Base-by-base conservation (phyloP, 2,113 vertebrate genomes). In the Gavia stellata region DNA sequence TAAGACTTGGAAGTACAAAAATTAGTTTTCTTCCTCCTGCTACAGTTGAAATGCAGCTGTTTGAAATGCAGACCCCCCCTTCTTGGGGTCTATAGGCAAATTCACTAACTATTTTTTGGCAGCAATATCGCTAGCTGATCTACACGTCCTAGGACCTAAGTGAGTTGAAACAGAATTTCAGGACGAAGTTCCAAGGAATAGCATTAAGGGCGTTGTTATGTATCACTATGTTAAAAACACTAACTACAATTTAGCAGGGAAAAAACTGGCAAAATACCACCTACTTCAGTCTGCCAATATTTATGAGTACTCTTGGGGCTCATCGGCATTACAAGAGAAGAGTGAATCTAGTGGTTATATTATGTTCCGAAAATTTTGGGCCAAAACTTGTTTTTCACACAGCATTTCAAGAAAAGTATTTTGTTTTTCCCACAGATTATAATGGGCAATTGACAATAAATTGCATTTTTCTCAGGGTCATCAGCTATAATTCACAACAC, bases 381-480 rank as follows among this genome's bases (percentile, higher is more conserved):
- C 74, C 97, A 97, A 95, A 96, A 89, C 84, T 94, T 96, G 56
- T 86, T 80, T 86, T 78, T 95, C 95, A 96, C 50, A 75, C 73
- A 79, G 90, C 81, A 67, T 81, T 95, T 97, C 96, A 58, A 80
- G 75, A 90, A 97, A 96, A 96, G 94, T 81, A 62, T 91, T 56
- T 92, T 97, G 92, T 86, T 96, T 97, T 97, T 94, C 96, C 97
- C 94, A 97, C 92, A 97, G 88, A 96, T 92, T 62, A 56, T 75
- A 87, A 92, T 77, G 91, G 88, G 58, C 89, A 87, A 86, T 88
- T 90, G 81, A 95, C 80, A 81, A 72, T 65, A 94, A 97, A 94
- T 92, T 25, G 53, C 49, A 31, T 94, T 93, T 95, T 97, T 94
- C 88, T 96, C 87, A 56, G 81, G 80, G 88, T 86, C 90, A 66